Conservation (phyloP, 2,888 invertebrate species). For the Ceraclea dissimilis region DNA sequence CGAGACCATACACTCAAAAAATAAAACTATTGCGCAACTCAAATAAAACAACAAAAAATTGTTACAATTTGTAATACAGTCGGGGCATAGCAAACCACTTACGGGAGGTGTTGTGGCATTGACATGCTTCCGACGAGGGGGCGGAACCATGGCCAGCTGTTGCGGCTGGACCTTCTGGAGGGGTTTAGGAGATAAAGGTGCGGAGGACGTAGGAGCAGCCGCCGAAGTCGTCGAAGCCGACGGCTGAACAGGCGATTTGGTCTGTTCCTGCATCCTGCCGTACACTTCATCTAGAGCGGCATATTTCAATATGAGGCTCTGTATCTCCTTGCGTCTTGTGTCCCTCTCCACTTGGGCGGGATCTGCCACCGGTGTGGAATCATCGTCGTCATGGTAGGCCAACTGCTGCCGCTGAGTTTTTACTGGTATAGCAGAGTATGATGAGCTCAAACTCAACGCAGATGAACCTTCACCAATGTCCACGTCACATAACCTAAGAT, state of each 20-base stretch:
- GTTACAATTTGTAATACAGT: background rate
- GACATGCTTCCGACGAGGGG: constrained; percentile 41
- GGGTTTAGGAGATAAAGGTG: constrained; percentile 27
- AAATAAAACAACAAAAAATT: background rate
- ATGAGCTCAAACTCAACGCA: constrained; percentile 14
- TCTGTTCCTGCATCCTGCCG: constrained; percentile 40
- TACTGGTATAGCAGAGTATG: constrained; percentile 5
- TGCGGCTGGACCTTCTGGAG: constrained; percentile 29
- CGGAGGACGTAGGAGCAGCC: constrained; percentile 35
- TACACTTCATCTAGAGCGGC: constrained; percentile 70
- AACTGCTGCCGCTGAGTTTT: constrained; percentile 34
- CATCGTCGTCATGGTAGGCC: constrained; percentile 45
- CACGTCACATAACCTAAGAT: constrained; percentile 48
- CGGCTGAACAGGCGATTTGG: constrained; percentile 25
- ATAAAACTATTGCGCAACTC: background rate
- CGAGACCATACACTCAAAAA: no score
- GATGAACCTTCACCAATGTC: constrained; percentile 37
- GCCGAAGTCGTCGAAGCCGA: constrained; percentile 29
- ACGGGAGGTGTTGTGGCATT: constrained; percentile 51
- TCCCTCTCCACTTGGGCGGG: constrained; percentile 62
- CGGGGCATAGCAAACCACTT: constrained; percentile 31
- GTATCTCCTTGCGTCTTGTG: constrained; percentile 74
- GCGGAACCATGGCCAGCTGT: constrained; percentile 30
- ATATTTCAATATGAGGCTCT: constrained; percentile 75
- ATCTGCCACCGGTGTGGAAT: constrained; percentile 48